Conservation (phyloP, 2,113 vertebrate genomes). For the Nicator chloris region DNA sequence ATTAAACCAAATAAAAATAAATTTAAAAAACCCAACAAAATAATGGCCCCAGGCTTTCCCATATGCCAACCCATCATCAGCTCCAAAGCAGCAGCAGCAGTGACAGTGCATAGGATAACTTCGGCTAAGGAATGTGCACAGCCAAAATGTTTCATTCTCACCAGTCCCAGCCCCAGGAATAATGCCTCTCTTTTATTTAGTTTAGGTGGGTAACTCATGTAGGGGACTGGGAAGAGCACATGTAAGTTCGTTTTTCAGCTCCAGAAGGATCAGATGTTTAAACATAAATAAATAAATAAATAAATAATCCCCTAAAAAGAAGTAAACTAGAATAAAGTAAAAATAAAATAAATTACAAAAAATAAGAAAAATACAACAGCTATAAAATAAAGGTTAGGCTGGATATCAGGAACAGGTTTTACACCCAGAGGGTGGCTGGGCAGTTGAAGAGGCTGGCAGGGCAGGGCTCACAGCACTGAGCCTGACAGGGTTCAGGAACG, state of each 20-base stretch:
- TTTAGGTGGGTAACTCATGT: neutral
- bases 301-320: neutral
- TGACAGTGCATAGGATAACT: rapidly evolving
- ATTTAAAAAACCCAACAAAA: neutral
- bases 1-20: neutral
- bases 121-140: rapidly evolving
- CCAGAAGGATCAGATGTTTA: neutral
- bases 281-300: neutral
- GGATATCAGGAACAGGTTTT: neutral
- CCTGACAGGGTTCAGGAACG: neutral
- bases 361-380: neutral
- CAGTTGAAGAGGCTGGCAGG: neutral
- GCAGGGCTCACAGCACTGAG: neutral
- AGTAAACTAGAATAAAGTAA: neutral
- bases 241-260: neutral
- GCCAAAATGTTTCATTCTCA: neutral
- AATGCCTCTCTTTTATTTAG: neutral
- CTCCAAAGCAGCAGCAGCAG: neutral
- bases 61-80: neutral
- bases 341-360: neutral
- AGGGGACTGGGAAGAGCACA: rapidly evolving
- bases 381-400: neutral
- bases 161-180: neutral
- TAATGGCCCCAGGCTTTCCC: neutral
- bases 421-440: neutral